phyloP scores from a whole-genome alignment of 2,113 vertebrate species.

The Hystrix brachyura region DNA sequence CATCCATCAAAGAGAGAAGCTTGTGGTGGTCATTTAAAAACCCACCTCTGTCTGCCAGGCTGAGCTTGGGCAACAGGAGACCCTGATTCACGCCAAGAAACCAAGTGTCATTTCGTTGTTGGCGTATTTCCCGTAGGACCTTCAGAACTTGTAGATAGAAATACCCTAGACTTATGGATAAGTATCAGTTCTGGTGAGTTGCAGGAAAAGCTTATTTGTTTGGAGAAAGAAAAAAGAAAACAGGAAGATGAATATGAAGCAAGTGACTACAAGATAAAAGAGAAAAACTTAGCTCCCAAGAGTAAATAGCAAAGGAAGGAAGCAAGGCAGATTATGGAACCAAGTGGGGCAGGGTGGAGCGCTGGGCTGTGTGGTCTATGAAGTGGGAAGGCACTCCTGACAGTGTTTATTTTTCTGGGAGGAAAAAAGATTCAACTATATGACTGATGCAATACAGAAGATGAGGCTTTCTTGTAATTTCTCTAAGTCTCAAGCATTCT shows the following conservation, averaged over 20 bases:
- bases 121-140: conserved; percentile 74
- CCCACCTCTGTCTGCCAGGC: conserved; percentile 71
- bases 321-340: background rate
- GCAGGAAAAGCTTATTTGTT: background rate
- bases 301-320: background rate
- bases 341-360: fast-evolving
- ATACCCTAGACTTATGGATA: conserved; percentile 45
- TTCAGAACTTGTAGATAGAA: conserved; percentile 75
- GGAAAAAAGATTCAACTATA: background rate
- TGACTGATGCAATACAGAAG: background rate
- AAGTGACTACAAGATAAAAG: background rate
- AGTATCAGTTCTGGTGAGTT: conserved; percentile 36
- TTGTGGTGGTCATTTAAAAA: conserved; percentile 76
- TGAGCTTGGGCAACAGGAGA: conserved; percentile 59
- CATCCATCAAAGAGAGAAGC: conserved; percentile 59
- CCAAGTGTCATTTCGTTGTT: conserved; percentile 81
- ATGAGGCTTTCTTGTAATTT: background rate
- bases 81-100: conserved; percentile 69
- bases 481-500: background rate
- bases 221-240: background rate
- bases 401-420: background rate
- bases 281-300: background rate
- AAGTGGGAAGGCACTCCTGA: background rate
- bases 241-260: background rate
- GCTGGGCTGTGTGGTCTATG: background rate